Percentiles rank a stretch among this genome's conserved stretches.
Conservation (phyloP, 2,113 vertebrate genomes). For the Synodontis membranacea region DNA sequence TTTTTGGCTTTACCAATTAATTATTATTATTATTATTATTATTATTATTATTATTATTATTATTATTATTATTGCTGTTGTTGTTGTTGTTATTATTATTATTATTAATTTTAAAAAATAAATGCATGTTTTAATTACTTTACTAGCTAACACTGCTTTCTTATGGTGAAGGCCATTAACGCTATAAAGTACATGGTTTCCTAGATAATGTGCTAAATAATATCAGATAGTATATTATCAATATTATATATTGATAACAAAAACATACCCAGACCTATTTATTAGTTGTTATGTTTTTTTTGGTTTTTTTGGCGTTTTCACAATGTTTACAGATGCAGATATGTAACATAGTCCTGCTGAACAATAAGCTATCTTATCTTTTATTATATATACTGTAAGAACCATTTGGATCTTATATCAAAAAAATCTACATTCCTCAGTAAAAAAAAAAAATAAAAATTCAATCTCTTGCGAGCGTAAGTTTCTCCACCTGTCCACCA, state of each 20-base stretch:
- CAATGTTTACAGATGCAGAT: background rate
- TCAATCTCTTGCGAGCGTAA: background rate
- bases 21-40: too few species aligned
- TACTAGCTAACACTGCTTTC: background rate
- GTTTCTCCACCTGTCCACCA: slow-evolving; percentile 9
- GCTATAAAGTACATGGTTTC: background rate
- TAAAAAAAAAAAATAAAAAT: too few species aligned
- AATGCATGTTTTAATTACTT: background rate
- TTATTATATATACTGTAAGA: background rate
- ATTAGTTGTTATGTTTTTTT: background rate
- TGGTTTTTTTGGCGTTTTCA: too few species aligned
- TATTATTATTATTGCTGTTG: too few species aligned
- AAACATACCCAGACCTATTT: background rate
- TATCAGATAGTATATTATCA: too few species aligned
- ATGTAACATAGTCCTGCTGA: background rate
- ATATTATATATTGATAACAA: background rate
- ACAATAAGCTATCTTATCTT: background rate
- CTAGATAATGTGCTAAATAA: background rate
- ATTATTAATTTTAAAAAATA: too few species aligned
- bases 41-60: too few species aligned
- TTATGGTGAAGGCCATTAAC: background rate
- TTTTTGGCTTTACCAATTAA: too few species aligned
- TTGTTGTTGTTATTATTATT: too few species aligned
- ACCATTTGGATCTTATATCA: background rate
- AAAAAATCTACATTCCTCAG: background rate